phyloP scores from a whole-genome alignment of 2,113 vertebrate genomes.

The Bos javanicus region DNA sequence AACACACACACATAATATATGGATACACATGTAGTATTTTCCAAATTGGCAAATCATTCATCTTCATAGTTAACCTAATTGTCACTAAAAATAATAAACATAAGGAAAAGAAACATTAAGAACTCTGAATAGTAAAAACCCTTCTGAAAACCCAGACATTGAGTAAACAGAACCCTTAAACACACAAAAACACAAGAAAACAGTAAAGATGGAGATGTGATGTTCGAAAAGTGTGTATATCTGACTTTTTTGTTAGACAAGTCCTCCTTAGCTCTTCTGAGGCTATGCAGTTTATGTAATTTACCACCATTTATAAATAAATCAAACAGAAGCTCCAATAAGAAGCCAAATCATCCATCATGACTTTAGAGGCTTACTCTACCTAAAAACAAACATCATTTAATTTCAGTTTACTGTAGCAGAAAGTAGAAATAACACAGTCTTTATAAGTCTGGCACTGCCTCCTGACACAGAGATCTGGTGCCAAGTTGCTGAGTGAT shows the following conservation, averaged over 20 bases:
- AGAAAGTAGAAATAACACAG: constrained; percentile 46
- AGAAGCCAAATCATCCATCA: constrained; percentile 47
- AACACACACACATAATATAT: not conserved
- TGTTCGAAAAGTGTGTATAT: not conserved
- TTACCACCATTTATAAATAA: constrained; percentile 36
- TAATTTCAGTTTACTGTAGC: constrained; percentile 55
- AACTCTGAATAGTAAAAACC: not conserved
- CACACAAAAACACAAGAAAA: not conserved
- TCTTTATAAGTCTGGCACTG: constrained; percentile 16
- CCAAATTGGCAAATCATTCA: not conserved
- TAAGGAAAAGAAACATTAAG: not conserved
- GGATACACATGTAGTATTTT: not conserved
- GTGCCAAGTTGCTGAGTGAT: constrained; percentile 33
- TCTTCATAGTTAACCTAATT: not conserved
- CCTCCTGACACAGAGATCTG: constrained; percentile 37
- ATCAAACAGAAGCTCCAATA: not conserved
- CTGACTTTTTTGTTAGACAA: not conserved
- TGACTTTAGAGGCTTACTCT: constrained; percentile 13
- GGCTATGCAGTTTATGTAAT: not conserved
- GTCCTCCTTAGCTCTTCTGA: constrained; percentile 2
- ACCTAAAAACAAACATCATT: constrained; percentile 63
- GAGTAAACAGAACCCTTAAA: not conserved
- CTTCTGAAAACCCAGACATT: not conserved
- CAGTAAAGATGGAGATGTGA: not conserved
- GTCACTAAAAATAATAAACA: not conserved